A percentile compares a stretch with the other conserved stretches of the same genome.
Evolutionary conservation across 2,888 invertebrate species (phyloP).

Genomic region (Charanyca ferruginea): DNA sequence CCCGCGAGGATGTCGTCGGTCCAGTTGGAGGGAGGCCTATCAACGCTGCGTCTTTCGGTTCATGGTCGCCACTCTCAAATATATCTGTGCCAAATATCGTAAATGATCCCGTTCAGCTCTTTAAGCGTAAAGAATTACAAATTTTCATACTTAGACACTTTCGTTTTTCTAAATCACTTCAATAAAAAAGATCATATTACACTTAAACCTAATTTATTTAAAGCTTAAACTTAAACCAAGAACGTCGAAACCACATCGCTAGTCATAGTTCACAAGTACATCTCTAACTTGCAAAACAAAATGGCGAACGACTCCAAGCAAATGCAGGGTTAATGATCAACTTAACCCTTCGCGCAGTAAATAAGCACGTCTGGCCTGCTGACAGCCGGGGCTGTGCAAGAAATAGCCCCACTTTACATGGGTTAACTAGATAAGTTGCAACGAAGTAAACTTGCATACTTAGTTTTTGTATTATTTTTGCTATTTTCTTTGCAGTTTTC

Average conservation of each 20-base stretch:
- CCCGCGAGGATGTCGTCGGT: too few species aligned
- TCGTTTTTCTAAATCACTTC: too few species aligned
- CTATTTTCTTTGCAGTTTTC: constrained; percentile 24
- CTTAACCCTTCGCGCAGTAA: constrained; percentile 69
- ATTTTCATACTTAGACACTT: too few species aligned
- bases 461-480: constrained; percentile 28
- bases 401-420: constrained; percentile 62
- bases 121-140: too few species aligned
- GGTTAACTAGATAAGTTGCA: constrained; percentile 60
- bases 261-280: constrained; percentile 16
- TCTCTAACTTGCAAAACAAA: constrained; percentile 48
- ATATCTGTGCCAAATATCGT: too few species aligned
- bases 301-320: constrained; percentile 40
- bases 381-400: constrained; percentile 59
- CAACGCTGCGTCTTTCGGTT: too few species aligned
- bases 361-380: constrained; percentile 64
- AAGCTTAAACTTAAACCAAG: constrained; percentile 8
- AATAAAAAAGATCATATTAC: neutral
- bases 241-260: neutral
- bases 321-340: constrained; percentile 68
- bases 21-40: too few species aligned
- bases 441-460: constrained; percentile 38
- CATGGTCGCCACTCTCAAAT: too few species aligned
- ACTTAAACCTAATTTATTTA: neutral
- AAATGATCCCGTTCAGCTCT: too few species aligned